phyloP scores from a whole-genome alignment of 2,888 invertebrate species.

The Coelogynopora nodosa region DNA sequence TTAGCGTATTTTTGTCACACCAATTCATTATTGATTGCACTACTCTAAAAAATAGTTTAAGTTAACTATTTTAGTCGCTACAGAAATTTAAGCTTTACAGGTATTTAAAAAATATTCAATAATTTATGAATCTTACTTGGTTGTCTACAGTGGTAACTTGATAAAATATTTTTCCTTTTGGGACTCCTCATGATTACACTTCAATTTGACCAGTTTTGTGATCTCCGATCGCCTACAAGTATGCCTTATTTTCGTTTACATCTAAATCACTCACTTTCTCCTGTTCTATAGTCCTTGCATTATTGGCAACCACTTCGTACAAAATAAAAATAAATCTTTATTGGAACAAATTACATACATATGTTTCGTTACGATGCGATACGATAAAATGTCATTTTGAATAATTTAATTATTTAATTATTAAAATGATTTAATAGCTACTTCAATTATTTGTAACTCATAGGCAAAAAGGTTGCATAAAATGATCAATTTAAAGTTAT shows the following conservation, averaged over 20 bases:
- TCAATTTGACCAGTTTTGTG: neutral
- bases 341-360: no score
- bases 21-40: neutral
- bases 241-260: neutral
- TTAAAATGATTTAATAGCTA: no score
- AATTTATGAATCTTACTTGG: neutral
- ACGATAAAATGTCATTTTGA: no score
- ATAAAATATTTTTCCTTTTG: slow-evolving; percentile 16
- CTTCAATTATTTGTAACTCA: no score
- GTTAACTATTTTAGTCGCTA: neutral
- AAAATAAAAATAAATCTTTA: no score
- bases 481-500: no score
- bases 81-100: neutral
- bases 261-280: no score
- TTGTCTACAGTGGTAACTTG: slow-evolving; percentile 23
- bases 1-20: neutral
- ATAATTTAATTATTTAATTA: no score
- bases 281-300: neutral
- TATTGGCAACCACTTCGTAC: neutral
- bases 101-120: neutral
- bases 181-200: neutral
- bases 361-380: no score
- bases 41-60: neutral
- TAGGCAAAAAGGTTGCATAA: no score
- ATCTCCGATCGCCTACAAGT: neutral